Evolutionary conservation across 2,113 vertebrate genomes (phyloP).

Genomic region (Pelvicachromis taeniatus): DNA sequence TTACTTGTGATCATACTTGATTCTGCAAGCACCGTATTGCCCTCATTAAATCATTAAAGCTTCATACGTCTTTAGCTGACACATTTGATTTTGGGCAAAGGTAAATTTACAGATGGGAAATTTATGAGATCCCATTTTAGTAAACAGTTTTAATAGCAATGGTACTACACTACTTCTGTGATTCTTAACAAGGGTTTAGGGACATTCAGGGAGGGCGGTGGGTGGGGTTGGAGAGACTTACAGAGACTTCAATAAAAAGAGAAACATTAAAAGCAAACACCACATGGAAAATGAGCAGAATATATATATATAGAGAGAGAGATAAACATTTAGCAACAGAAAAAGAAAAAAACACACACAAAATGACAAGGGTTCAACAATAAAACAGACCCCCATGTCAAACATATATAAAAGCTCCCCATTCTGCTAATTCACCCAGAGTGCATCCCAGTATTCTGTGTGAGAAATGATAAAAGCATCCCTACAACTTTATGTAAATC

Average conservation of each 20-base stretch:
- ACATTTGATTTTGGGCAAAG: background rate
- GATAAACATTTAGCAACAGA: background rate
- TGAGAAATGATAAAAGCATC: conserved; percentile 23
- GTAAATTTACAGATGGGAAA: background rate
- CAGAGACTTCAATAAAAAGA: background rate
- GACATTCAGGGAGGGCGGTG: background rate
- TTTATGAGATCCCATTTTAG: background rate
- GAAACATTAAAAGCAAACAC: background rate
- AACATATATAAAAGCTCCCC: background rate
- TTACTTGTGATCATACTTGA: background rate
- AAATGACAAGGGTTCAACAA: background rate
- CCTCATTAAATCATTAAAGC: background rate
- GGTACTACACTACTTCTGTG: background rate
- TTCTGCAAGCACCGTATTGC: background rate
- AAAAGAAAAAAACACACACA: background rate
- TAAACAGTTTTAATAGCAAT: background rate
- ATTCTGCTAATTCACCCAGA: background rate
- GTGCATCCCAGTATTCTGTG: background rate
- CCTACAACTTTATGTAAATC: background rate
- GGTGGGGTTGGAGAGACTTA: background rate
- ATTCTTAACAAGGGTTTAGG: background rate
- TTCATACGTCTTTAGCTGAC: background rate
- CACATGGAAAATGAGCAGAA: background rate
- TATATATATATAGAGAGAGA: background rate
- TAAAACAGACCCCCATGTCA: background rate